A percentile compares a stretch with the other conserved stretches of the same genome.
Evolutionary conservation across 35 echinoderm and acorn worm species (phyloP).

Genomic region (Heliocidaris tuberculata): DNA sequence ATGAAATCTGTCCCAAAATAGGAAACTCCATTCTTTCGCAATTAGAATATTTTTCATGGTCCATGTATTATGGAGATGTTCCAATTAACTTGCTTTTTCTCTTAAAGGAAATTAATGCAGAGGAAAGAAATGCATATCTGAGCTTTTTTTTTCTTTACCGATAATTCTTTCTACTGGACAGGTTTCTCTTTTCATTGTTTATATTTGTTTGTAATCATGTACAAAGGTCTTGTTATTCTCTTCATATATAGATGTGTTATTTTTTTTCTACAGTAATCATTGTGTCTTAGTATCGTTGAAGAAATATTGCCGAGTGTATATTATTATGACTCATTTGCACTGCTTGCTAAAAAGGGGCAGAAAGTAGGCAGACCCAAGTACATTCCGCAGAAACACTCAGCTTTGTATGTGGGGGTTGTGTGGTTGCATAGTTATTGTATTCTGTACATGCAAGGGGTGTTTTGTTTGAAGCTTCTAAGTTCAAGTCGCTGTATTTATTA

Average conservation of each 20-base stretch:
- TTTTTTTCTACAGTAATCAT: background rate
- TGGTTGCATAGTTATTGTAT: background rate
- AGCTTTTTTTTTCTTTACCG: background rate
- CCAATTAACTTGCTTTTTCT: background rate
- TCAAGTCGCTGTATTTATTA: background rate
- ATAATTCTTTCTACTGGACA: background rate
- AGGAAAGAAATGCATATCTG: background rate
- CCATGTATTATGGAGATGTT: no score
- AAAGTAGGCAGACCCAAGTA: background rate
- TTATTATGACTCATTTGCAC: background rate
- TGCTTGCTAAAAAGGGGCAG: background rate
- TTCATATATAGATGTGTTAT: background rate
- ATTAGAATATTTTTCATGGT: no score
- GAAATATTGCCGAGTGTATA: background rate
- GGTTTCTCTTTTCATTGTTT: background rate
- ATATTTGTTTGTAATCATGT: background rate
- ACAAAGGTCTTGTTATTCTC: background rate
- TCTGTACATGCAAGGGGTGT: background rate
- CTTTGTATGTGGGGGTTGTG: background rate
- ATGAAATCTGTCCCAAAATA: background rate
- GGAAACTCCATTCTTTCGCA: background rate
- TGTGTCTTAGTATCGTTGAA: background rate
- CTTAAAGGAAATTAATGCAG: background rate
- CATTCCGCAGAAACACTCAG: background rate
- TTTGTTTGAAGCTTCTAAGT: background rate